A percentile compares a stretch with the other conserved stretches of the same genome.
Conservation (phyloP, 2,113 vertebrate species). For the Sceloporus tristichus region DNA sequence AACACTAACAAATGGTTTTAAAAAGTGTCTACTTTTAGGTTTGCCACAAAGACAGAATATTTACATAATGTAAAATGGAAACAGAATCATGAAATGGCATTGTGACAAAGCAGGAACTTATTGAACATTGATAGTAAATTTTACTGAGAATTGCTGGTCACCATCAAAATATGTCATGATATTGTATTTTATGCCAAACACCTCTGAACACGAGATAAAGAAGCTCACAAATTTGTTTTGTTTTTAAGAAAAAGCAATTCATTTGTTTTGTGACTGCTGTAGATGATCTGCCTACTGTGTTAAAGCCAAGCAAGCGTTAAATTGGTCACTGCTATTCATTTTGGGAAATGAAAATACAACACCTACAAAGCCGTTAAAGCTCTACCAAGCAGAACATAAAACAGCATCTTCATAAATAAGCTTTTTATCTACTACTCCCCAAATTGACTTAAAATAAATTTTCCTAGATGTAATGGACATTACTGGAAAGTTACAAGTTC, state of each 20-base stretch:
- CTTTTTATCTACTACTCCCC: background rate
- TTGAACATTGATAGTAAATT: background rate
- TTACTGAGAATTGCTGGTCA: background rate
- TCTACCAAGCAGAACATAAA: conserved; percentile 4
- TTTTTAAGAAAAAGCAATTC: background rate
- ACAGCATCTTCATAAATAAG: conserved; percentile 24
- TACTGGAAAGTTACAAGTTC: background rate
- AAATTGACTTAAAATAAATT: background rate
- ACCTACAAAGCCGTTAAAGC: background rate
- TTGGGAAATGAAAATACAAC: conserved; percentile 1
- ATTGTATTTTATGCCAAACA: background rate
- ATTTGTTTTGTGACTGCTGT: conserved; percentile 3
- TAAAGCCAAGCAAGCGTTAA: background rate
- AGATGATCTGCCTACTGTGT: background rate
- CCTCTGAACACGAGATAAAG: background rate
- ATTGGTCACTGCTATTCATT: background rate
- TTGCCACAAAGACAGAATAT: no score
- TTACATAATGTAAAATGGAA: background rate
- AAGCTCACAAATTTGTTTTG: background rate
- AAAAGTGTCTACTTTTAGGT: no score
- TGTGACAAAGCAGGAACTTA: background rate
- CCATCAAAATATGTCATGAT: background rate
- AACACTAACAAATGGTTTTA: no score
- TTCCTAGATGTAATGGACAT: background rate
- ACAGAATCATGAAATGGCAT: background rate